A percentile compares a stretch with the other conserved stretches of the same genome.
phyloP scores from a whole-genome alignment of 2,888 invertebrate genomes.

The Drosophila histrio region DNA sequence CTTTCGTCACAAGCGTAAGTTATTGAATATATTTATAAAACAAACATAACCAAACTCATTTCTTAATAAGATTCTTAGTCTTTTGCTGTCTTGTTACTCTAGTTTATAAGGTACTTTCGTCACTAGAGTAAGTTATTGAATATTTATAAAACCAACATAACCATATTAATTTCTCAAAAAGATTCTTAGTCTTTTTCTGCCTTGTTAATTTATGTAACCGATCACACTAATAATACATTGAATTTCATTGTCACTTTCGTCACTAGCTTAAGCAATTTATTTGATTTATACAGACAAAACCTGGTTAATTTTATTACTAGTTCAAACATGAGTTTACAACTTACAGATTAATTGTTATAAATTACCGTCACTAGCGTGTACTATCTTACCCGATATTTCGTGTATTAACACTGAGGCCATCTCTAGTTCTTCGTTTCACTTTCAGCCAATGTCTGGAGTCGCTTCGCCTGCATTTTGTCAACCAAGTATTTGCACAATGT shows the following conservation, averaged over 20 bases:
- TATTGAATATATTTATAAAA: neutral
- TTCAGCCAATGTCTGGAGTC: constrained; percentile 29
- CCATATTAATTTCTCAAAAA: too few species aligned
- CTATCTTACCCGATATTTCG: neutral
- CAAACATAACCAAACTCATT: too few species aligned
- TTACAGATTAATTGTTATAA: neutral
- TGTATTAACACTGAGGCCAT: constrained; percentile 13
- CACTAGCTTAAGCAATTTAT: neutral
- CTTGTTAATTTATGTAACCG: too few species aligned
- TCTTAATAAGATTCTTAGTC: too few species aligned
- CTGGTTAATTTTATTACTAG: too few species aligned
- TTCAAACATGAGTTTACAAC: too few species aligned
- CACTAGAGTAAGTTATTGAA: neutral
- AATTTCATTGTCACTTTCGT: neutral
- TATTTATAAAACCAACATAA: too few species aligned
- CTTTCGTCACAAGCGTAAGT: neutral
- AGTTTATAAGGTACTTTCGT: neutral
- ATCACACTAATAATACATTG: too few species aligned
- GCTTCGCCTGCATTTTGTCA: constrained; percentile 67
- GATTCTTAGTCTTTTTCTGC: too few species aligned
- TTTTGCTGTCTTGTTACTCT: too few species aligned
- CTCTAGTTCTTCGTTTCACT: constrained; percentile 20
- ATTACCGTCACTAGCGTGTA: neutral
- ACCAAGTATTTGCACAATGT: constrained; percentile 72
- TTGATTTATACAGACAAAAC: too few species aligned